phyloP scores from a whole-genome alignment of 2,113 vertebrate species.

The Bothrops jararaca region DNA sequence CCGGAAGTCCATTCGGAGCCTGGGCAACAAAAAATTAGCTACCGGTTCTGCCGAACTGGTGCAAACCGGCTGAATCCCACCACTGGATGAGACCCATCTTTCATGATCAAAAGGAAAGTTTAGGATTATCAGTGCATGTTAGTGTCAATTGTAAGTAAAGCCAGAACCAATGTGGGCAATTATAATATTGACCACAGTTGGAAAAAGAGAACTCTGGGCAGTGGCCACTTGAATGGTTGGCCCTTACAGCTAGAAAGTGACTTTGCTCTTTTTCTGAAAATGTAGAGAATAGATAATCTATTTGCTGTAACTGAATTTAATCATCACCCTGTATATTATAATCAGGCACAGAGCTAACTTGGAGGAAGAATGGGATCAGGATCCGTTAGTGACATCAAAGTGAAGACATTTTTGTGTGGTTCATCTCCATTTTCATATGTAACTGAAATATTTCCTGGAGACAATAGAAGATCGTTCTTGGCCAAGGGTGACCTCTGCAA shows the following conservation, averaged over 20 bases:
- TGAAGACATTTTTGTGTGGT: background rate
- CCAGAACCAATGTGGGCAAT: background rate
- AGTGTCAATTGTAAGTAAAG: background rate
- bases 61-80: no score
- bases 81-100: background rate
- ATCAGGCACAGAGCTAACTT: background rate
- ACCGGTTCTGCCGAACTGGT: no score
- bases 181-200: background rate
- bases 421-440: background rate
- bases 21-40: no score
- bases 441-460: background rate
- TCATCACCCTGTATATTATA: background rate
- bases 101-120: background rate
- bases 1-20: no score
- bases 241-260: background rate
- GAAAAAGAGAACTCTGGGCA: background rate
- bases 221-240: background rate
- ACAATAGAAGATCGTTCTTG: background rate
- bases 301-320: background rate
- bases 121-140: background rate
- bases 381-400: background rate
- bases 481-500: background rate
- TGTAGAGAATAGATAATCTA: background rate
- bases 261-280: background rate
- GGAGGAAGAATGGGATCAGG: background rate